phyloP scores from a whole-genome alignment of 30 jellyfish, hydroid and myxozoan genomes.

The Sanderia malayensis region DNA sequence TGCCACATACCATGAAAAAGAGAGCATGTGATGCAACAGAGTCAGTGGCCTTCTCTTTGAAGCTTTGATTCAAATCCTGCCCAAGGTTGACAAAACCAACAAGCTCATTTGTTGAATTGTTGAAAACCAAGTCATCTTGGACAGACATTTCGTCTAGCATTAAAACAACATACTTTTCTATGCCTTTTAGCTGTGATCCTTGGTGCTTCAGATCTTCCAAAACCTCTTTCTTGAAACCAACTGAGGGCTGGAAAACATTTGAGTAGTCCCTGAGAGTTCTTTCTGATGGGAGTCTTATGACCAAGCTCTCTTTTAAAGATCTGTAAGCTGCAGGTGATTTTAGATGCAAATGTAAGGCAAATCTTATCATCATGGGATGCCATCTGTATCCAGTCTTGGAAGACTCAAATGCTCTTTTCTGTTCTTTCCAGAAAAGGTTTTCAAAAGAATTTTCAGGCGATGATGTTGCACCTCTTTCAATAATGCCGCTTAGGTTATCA shows the following conservation, averaged over 20 bases:
- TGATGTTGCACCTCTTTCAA: slow-evolving; percentile 30
- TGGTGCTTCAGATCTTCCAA: slow-evolving; percentile 41
- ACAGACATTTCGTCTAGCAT: slow-evolving; percentile 44
- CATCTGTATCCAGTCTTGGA: slow-evolving; percentile 23
- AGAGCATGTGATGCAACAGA: slow-evolving; percentile 47
- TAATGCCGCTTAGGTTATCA: neutral
- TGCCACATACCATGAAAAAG: slow-evolving; percentile 40
- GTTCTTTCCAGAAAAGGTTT: slow-evolving; percentile 39
- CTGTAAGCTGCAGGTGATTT: slow-evolving; percentile 50
- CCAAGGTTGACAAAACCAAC: slow-evolving; percentile 46
- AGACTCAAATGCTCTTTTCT: slow-evolving; percentile 31
- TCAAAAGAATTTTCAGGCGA: slow-evolving; percentile 44
- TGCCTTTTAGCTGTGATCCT: slow-evolving; percentile 33
- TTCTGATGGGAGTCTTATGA: slow-evolving; percentile 46
- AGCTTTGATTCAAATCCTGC: slow-evolving; percentile 33
- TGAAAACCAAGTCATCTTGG: slow-evolving; percentile 37
- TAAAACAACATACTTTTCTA: slow-evolving; percentile 35
- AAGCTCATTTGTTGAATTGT: slow-evolving; percentile 22
- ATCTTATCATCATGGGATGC: slow-evolving; percentile 50
- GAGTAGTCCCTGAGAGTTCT: slow-evolving; percentile 46
- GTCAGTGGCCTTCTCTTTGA: slow-evolving; percentile 6
- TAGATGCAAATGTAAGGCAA: slow-evolving; percentile 43
- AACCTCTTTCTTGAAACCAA: slow-evolving; percentile 44
- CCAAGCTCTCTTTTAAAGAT: slow-evolving; percentile 34
- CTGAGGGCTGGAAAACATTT: slow-evolving; percentile 32